phyloP scores from a whole-genome alignment of 1,140 invertebrate species.

The Lepidotrigona ventralis region DNA sequence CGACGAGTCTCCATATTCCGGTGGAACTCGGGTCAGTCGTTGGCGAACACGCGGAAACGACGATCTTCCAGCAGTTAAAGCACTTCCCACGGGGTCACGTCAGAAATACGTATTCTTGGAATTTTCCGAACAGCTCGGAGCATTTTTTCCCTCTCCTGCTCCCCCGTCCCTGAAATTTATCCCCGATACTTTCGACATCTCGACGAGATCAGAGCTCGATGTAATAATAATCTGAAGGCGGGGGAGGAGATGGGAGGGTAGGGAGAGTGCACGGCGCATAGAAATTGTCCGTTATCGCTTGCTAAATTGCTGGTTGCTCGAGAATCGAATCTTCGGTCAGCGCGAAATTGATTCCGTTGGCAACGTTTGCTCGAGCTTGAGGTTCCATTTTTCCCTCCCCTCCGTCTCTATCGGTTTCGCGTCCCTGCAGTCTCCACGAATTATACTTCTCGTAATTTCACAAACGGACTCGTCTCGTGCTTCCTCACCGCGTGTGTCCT shows the following conservation, averaged over 20 bases:
- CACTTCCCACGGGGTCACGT: neutral
- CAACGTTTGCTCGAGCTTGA: neutral
- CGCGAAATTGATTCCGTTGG: neutral
- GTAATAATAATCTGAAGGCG: neutral
- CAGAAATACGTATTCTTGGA: neutral
- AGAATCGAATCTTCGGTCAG: neutral
- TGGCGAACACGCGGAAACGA: neutral
- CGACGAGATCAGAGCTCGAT: neutral
- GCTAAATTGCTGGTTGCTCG: neutral
- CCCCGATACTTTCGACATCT: neutral
- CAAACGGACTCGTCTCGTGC: conserved; percentile 41
- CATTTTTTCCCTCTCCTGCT: no score
- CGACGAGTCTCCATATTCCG: neutral
- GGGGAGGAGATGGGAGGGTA: neutral
- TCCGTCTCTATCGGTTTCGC: neutral
- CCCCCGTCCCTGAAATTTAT: neutral
- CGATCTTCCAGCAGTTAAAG: neutral
- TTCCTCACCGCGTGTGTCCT: conserved; percentile 51
- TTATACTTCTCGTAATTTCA: conserved; percentile 54
- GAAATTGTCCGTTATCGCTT: neutral
- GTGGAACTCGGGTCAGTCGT: neutral
- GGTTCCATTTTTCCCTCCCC: neutral
- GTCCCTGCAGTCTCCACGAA: conserved; percentile 39
- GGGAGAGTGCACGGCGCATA: neutral
- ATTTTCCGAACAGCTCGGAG: neutral